Conservation (phyloP, 2,888 invertebrate species). For the Plebejus melissa region DNA sequence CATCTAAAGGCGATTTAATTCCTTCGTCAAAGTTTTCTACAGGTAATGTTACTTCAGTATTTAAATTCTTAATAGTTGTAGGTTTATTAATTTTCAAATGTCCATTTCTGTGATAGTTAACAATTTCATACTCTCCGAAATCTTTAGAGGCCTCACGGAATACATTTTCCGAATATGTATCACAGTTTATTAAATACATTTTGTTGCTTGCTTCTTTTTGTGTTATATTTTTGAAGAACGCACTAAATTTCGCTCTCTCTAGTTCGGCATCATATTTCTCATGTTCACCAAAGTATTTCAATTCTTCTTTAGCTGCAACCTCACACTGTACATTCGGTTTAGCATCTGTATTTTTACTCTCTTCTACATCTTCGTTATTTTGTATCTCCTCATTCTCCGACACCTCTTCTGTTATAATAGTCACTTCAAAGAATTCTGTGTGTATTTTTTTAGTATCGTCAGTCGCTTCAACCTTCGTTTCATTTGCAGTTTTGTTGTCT, state of each 20-base stretch:
- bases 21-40: neutral
- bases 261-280: slow-evolving; percentile 61
- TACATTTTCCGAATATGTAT: slow-evolving; percentile 60
- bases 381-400: slow-evolving; percentile 51
- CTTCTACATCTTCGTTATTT: slow-evolving; percentile 28
- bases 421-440: slow-evolving; percentile 52
- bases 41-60: slow-evolving; percentile 53
- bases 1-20: slow-evolving; percentile 30
- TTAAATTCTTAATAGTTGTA: slow-evolving; percentile 51
- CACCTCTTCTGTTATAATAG: slow-evolving; percentile 57
- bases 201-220: slow-evolving; percentile 45
- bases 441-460: slow-evolving; percentile 38
- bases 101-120: slow-evolving; percentile 64
- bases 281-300: slow-evolving; percentile 59
- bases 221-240: slow-evolving; percentile 50
- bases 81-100: slow-evolving; percentile 51
- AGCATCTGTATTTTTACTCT: slow-evolving; percentile 30
- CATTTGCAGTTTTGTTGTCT: slow-evolving; percentile 24
- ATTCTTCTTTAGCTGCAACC: slow-evolving; percentile 40
- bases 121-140: slow-evolving; percentile 56
- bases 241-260: slow-evolving; percentile 52
- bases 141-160: slow-evolving; percentile 53
- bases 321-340: slow-evolving; percentile 25
- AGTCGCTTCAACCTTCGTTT: slow-evolving; percentile 34
- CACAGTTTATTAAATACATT: slow-evolving; percentile 64